Evolutionary conservation across 2,888 invertebrate species (phyloP).

Genomic region (Aphodius granarius): DNA sequence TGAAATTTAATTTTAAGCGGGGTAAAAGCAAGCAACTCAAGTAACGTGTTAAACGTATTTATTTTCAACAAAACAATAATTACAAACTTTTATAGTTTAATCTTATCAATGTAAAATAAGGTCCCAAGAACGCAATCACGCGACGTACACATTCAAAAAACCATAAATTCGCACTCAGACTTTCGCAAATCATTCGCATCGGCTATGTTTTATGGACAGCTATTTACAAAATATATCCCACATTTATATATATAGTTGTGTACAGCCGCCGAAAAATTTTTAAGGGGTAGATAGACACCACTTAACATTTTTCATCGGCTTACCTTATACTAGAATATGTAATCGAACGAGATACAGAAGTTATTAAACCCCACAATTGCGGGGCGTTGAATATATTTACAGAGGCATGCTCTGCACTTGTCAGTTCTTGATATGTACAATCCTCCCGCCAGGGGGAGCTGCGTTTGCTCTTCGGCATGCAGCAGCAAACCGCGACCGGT

Average conservation of each 20-base stretch:
- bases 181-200: neutral
- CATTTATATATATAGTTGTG: neutral
- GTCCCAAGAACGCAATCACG: neutral
- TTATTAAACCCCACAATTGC: neutral
- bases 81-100: constrained; percentile 12
- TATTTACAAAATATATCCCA: constrained; percentile 14
- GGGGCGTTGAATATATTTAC: constrained; percentile 14
- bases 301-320: neutral
- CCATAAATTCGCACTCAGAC: neutral
- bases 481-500: neutral
- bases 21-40: neutral
- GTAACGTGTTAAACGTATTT: constrained; percentile 6
- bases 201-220: constrained; percentile 1
- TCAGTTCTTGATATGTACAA: constrained; percentile 35
- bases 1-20: neutral
- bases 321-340: neutral
- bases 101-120: constrained; percentile 9
- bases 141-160: neutral
- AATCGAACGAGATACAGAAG: neutral
- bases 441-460: constrained; percentile 22
- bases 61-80: constrained; percentile 13
- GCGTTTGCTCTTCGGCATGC: neutral
- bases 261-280: neutral
- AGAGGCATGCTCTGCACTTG: constrained; percentile 23
- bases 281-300: neutral